phyloP scores from a whole-genome alignment of 2,113 vertebrate genomes.

The Morone chrysops region DNA sequence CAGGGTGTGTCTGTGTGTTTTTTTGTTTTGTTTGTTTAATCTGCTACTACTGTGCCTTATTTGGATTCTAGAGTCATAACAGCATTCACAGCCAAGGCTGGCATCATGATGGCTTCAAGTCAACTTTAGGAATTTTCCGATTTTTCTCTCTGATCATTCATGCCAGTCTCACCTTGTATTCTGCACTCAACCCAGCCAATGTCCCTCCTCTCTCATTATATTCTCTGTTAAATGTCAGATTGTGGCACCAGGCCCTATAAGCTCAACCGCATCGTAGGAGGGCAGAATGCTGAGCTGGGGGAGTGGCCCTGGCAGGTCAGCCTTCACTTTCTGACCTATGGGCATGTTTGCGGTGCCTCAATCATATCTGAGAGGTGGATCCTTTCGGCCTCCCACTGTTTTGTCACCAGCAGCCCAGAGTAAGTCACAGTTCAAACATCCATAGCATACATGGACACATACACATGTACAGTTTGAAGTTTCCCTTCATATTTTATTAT shows the following conservation, averaged over 20 bases:
- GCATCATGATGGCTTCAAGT: conserved; percentile 41
- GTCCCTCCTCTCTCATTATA: not conserved
- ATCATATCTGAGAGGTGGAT: conserved; percentile 84
- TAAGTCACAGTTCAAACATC: conserved; percentile 65
- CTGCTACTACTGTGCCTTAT: conserved; percentile 48
- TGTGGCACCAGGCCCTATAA: conserved; percentile 85
- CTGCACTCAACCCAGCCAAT: conserved; percentile 7
- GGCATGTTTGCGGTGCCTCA: conserved; percentile 84
- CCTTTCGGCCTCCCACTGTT: conserved; percentile 85
- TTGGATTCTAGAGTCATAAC: conserved; percentile 48
- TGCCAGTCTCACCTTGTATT: conserved; percentile 10
- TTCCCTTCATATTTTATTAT: conserved; percentile 15
- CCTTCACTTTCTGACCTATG: conserved; percentile 77
- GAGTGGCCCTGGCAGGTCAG: conserved; percentile 90
- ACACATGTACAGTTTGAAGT: not conserved
- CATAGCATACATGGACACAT: not conserved
- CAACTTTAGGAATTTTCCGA: conserved; percentile 17
- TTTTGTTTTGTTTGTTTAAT: conserved; percentile 41
- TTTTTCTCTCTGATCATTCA: conserved; percentile 39
- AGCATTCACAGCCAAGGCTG: conserved; percentile 36
- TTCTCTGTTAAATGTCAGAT: conserved; percentile 66
- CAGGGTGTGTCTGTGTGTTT: conserved; percentile 55
- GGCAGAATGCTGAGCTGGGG: conserved; percentile 82
- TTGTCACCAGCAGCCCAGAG: conserved; percentile 63
- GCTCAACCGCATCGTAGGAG: conserved; percentile 86